A percentile compares a stretch with the other conserved stretches of the same genome.
phyloP scores from a whole-genome alignment of 2,797 vertebrate genomes.

The Eulemur rubriventer region DNA sequence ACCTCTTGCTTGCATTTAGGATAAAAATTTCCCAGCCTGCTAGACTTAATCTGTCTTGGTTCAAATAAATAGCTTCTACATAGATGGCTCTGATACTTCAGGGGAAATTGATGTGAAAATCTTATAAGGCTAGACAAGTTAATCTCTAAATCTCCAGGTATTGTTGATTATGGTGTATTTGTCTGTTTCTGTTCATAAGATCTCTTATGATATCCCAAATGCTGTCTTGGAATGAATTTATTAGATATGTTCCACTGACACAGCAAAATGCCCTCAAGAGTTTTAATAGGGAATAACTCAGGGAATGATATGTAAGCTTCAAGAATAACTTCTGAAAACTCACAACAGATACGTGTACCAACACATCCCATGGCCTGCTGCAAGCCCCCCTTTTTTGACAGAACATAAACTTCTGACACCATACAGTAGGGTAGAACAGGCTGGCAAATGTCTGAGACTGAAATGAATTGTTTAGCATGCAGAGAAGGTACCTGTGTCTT shows the following conservation, averaged over 20 bases:
- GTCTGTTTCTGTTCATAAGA: neutral
- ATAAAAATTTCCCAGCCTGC: conserved; percentile 39
- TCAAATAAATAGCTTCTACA: conserved; percentile 31
- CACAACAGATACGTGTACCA: neutral
- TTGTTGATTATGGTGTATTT: neutral
- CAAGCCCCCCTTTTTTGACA: neutral
- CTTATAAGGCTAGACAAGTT: conserved; percentile 18
- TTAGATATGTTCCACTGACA: conserved; percentile 10
- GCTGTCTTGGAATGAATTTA: conserved; percentile 14
- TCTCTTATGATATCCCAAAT: conserved; percentile 9
- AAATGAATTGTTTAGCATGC: neutral
- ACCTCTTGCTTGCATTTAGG: conserved; percentile 49
- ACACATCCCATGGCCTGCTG: neutral
- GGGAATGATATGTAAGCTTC: neutral
- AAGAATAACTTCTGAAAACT: conserved; percentile 30
- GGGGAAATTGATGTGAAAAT: conserved; percentile 33
- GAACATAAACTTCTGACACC: neutral
- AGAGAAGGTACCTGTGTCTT: conserved; percentile 30
- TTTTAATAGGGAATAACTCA: conserved; percentile 23
- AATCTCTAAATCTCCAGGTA: conserved; percentile 32
- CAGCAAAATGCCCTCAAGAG: neutral
- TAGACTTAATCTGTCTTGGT: neutral
- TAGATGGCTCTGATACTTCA: conserved; percentile 32
- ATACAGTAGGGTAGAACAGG: neutral
- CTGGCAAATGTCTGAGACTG: neutral